Evolutionary conservation across 2,113 vertebrate genomes (phyloP).

Genomic region (Okapia johnstoni): DNA sequence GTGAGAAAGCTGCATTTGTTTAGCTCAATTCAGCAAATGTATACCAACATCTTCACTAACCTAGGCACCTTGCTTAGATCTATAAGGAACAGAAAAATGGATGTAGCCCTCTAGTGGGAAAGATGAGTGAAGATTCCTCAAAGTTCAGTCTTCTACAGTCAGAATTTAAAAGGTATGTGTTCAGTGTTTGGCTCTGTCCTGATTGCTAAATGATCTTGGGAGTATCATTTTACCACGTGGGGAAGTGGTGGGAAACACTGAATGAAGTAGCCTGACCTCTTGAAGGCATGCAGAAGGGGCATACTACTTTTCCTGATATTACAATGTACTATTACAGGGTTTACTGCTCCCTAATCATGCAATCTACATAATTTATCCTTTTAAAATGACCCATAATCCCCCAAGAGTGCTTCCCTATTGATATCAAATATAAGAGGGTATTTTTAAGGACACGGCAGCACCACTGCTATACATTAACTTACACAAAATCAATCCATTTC

Average conservation of each 20-base stretch:
- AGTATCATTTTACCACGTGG: neutral
- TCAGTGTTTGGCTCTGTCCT: neutral
- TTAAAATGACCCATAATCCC: slow-evolving; percentile 54
- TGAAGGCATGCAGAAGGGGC: neutral
- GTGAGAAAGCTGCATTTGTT: neutral
- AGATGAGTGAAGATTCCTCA: neutral
- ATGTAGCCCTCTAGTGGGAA: neutral
- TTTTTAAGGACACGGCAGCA: slow-evolving; percentile 12
- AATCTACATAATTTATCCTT: slow-evolving; percentile 56
- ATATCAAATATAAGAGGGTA: slow-evolving; percentile 27
- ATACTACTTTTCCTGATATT: neutral
- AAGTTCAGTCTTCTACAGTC: neutral
- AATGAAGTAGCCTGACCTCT: neutral
- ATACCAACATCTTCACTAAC: neutral
- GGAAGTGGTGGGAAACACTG: neutral
- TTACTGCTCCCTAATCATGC: slow-evolving; percentile 24
- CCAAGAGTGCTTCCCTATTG: slow-evolving; percentile 41
- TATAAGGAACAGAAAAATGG: neutral
- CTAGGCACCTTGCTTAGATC: neutral
- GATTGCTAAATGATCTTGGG: neutral
- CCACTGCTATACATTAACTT: slow-evolving; percentile 57
- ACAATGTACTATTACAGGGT: neutral
- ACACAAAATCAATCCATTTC: slow-evolving; percentile 64
- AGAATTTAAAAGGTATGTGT: neutral
- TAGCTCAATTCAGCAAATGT: neutral